Conservation (phyloP, 2,888 invertebrate genomes). For the Tenodera sinensis region DNA sequence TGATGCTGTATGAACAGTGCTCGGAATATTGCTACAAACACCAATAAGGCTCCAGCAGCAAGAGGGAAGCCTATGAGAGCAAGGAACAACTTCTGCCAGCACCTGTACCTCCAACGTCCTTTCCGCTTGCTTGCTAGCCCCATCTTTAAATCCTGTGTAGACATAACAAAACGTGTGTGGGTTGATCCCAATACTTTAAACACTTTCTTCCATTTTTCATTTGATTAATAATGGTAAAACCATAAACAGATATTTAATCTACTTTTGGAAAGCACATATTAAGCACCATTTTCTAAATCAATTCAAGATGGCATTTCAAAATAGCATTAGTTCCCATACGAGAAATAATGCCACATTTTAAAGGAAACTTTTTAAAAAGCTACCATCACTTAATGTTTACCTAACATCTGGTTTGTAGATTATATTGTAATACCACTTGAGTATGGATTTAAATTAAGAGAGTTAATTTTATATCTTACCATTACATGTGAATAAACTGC, state of each 20-base stretch:
- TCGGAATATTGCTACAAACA: constrained; percentile 27
- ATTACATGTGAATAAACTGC: background rate
- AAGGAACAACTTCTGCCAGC: constrained; percentile 30
- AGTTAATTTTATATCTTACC: background rate
- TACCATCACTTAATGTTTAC: background rate
- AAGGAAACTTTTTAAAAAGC: background rate
- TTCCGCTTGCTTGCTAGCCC: constrained; percentile 29
- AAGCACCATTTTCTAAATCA: background rate
- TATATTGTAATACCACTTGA: background rate
- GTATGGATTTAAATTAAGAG: background rate
- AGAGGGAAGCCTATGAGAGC: constrained; percentile 29
- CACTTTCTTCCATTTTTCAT: background rate
- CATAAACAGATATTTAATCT: background rate
- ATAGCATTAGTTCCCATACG: background rate
- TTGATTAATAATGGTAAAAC: background rate
- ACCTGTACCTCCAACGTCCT: constrained; percentile 30
- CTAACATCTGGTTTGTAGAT: background rate
- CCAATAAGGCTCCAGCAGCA: constrained; percentile 22
- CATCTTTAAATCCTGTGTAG: constrained; percentile 24
- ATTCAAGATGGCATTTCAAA: background rate
- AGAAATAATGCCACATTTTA: background rate
- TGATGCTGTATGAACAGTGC: constrained; percentile 26
- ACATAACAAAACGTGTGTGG: constrained; percentile 1
- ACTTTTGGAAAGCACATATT: background rate
- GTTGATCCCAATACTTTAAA: background rate